Percentiles rank a stretch among this genome's conserved stretches.
Evolutionary conservation across 2,888 invertebrate species (phyloP).

Genomic region (Dryocosmus kuriphilus): DNA sequence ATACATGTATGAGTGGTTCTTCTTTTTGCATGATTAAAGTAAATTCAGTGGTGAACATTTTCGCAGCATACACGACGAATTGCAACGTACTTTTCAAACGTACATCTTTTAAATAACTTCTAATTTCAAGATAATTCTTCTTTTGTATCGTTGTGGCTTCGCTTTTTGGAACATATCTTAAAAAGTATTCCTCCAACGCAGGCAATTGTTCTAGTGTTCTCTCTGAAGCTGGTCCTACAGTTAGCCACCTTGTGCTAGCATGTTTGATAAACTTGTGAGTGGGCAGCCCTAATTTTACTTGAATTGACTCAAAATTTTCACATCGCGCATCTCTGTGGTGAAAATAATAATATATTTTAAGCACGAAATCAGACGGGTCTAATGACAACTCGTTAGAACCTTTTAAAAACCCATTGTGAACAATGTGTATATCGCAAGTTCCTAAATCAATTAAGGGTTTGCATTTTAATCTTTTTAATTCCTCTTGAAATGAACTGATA

Average conservation of each 20-base stretch:
- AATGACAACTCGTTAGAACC: no score
- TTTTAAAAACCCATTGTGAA: no score
- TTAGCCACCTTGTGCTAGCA: conserved; percentile 49
- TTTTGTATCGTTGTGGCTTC: conserved; percentile 2
- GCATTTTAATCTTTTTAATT: no score
- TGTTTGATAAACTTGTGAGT: neutral
- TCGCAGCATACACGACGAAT: conserved; percentile 40
- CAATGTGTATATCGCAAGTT: no score
- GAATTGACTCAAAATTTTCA: no score
- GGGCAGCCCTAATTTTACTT: no score
- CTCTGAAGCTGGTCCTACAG: conserved; percentile 44
- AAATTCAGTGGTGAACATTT: conserved; percentile 42
- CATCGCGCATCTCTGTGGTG: no score
- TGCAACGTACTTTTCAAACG: conserved; percentile 32
- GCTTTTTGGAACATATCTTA: conserved; percentile 47
- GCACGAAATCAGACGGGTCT: no score
- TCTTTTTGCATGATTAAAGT: conserved; percentile 48
- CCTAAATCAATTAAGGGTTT: no score
- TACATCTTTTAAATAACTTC: neutral
- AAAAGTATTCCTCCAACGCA: conserved; percentile 48
- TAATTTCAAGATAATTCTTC: conserved; percentile 1
- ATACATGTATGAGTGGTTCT: conserved; percentile 52
- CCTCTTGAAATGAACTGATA: no score
- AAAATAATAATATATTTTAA: no score
- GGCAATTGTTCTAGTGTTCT: conserved; percentile 43